Evolutionary conservation across 2,888 invertebrate species (phyloP).

Genomic region (Cataglyphis albicans): DNA sequence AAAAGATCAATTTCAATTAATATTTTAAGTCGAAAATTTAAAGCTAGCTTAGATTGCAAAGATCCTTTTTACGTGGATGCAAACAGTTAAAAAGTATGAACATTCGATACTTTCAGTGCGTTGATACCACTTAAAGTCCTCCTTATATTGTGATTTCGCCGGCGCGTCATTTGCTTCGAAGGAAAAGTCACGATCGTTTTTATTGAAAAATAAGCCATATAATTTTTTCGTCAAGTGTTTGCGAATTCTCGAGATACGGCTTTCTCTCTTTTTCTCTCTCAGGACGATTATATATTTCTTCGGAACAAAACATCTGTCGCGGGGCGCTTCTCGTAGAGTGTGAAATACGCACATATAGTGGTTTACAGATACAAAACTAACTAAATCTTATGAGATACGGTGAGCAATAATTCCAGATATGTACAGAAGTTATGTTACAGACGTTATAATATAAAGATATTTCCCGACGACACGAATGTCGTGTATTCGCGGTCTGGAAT

Average conservation of each 20-base stretch:
- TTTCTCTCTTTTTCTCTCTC: background rate
- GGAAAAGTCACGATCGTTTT: background rate
- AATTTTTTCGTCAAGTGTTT: background rate
- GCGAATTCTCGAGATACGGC: conserved; percentile 1
- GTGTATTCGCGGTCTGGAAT: conserved; percentile 53
- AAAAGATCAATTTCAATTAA: conserved; percentile 6
- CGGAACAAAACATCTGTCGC: conserved; percentile 52
- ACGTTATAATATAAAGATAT: conserved; percentile 81
- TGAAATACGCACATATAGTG: conserved; percentile 76
- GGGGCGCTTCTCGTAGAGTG: conserved; percentile 58
- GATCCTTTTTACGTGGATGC: background rate
- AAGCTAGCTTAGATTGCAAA: background rate
- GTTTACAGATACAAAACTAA: conserved; percentile 84
- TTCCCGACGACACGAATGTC: conserved; percentile 66
- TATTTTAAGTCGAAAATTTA: background rate
- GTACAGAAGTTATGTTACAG: conserved; percentile 85
- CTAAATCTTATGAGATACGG: conserved; percentile 85
- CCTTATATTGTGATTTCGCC: conserved; percentile 1
- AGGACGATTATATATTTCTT: background rate
- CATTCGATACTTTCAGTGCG: conserved; percentile 16
- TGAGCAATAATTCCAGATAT: conserved; percentile 85
- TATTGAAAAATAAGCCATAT: background rate
- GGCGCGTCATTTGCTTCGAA: conserved; percentile 16
- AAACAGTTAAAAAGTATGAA: conserved; percentile 10
- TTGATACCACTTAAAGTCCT: conserved; percentile 28